Evolutionary conservation across 2,113 vertebrate species (phyloP), one percentile per base, ranked within the genome.

Genomic region (Corythaeola cristata): DNA sequence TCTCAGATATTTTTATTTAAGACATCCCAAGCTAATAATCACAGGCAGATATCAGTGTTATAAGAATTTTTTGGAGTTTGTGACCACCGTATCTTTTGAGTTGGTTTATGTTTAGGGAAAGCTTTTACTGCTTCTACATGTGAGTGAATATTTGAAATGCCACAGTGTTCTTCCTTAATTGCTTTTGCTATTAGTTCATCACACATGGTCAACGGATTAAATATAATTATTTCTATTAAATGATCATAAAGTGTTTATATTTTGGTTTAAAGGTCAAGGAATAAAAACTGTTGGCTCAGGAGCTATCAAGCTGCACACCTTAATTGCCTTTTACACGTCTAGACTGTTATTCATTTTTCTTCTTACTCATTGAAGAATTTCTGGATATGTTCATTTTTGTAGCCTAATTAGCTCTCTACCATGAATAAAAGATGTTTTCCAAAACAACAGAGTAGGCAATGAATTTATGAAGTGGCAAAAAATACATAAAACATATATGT

Each of bases 401-500:
- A 83, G 32, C 14, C 15, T 81, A 32, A 71, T 84, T 87, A 75
- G 3, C 8, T 77, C 80, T 84, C 12, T 77, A 6, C 7, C 5
- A 14, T 83, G 55, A 74, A 81, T 66, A 80, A 90, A 96, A 91
- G 3, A 37, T 49, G 12, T 41, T 88, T 88, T 74, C 18, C 32
- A 58, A 73, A 81, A 45, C 4, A 6, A 63, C 33, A 16, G 53
- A 32, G 14, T 23, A 50, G 30, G 52, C 15, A 85, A 22, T 44
- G 23, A n/a, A 58, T 63, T 86, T 86, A 55, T 74, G 27, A 86
- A 72, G 28, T 80, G 26, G 7, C 20, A 88, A 64, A 79, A 96
- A 87, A 75, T 1, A 0, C 15, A 6, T 77, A 27, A 72, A 91
- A 23, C 2, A 2, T 55, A 4, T 3, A 15, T 2, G 2, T 15